Conservation (phyloP, 2,797 vertebrate species). For the Hoplostethus atlanticus region DNA sequence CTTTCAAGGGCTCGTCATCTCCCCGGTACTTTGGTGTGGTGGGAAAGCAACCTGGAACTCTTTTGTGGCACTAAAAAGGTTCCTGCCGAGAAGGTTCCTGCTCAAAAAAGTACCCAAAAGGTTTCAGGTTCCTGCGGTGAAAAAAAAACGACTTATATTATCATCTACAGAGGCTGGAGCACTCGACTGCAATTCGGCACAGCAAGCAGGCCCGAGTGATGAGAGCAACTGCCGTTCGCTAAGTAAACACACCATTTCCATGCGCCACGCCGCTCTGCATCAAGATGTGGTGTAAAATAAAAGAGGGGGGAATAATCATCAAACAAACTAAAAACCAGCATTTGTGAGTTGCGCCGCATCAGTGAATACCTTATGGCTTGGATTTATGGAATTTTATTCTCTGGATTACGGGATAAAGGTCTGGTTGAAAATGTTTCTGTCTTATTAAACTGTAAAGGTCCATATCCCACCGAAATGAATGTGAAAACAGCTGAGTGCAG, state of each 20-base stretch:
- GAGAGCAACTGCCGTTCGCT: slow-evolving; percentile 21
- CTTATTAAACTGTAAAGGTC: slow-evolving; percentile 9
- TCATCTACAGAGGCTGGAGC: slow-evolving; percentile 24
- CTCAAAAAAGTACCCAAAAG: too few species aligned
- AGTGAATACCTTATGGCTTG: neutral
- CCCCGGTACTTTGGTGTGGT: too few species aligned
- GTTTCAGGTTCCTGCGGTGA: too few species aligned
- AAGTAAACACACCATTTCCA: slow-evolving; percentile 21
- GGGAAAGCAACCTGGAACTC: too few species aligned
- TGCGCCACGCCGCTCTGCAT: neutral
- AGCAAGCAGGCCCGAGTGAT: slow-evolving; percentile 17
- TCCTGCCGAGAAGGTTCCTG: too few species aligned
- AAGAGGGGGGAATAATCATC: neutral
- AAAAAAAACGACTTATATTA: slow-evolving; percentile 7
- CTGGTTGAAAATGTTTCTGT: neutral
- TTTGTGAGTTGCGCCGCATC: neutral
- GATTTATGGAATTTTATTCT: slow-evolving; percentile 1
- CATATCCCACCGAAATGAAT: neutral
- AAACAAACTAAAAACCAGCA: neutral
- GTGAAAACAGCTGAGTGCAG: slow-evolving; percentile 1
- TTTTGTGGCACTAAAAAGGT: too few species aligned
- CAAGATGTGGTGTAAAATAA: neutral
- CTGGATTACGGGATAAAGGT: neutral
- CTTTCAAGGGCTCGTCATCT: too few species aligned
- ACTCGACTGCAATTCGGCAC: slow-evolving; percentile 3